Conservation (phyloP, 1,140 invertebrate species). For the Heliconius himera region DNA sequence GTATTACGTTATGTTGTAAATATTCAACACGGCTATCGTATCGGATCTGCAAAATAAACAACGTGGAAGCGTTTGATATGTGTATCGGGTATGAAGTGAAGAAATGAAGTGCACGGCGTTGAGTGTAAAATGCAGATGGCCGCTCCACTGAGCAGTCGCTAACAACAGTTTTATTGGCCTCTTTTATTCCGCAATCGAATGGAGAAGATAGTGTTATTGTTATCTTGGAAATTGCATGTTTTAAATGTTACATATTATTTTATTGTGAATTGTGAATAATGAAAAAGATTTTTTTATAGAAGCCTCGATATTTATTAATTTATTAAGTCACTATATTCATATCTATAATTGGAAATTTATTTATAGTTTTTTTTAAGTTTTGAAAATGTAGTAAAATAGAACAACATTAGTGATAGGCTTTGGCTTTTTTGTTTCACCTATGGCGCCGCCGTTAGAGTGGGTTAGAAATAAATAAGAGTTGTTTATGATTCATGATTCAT, state of each 20-base stretch:
- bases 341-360: too few relatives aligned
- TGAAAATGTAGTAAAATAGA: too few relatives aligned
- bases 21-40: slow-evolving; percentile 43
- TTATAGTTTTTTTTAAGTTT: too few relatives aligned
- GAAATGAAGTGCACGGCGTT: slow-evolving; percentile 56
- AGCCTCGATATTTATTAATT: too few relatives aligned
- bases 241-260: not conserved
- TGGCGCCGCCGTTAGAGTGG: too few relatives aligned
- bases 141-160: slow-evolving; percentile 59
- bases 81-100: slow-evolving; percentile 59
- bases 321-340: too few relatives aligned
- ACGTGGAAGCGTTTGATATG: slow-evolving; percentile 45
- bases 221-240: slow-evolving; percentile 28
- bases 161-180: slow-evolving; percentile 62
- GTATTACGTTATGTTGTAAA: slow-evolving; percentile 27
- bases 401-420: too few relatives aligned
- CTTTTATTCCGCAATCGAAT: slow-evolving; percentile 54
- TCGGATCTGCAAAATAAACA: slow-evolving; percentile 55
- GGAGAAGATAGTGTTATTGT: slow-evolving; percentile 34
- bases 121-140: slow-evolving; percentile 72
- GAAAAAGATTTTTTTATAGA: too few relatives aligned
- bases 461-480: too few relatives aligned
- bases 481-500: too few relatives aligned
- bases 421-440: too few relatives aligned
- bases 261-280: not conserved